Evolutionary conservation across 2,113 vertebrate genomes (phyloP).

Genomic region (Limanda limanda): DNA sequence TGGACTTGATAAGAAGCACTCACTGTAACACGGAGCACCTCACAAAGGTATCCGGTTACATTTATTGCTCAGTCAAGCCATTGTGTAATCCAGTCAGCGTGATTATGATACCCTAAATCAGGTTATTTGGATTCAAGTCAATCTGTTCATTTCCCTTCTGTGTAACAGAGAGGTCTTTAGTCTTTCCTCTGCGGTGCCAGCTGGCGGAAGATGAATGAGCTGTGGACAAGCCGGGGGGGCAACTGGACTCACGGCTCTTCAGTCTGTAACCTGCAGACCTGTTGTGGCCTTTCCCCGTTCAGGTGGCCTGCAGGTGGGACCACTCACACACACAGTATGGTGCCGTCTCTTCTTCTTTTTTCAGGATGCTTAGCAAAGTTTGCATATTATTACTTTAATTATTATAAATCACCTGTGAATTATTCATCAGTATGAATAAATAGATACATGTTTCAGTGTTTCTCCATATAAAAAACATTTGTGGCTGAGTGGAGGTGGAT

Average conservation of each 20-base stretch:
- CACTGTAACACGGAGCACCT: constrained; percentile 61
- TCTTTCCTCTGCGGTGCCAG: constrained; percentile 37
- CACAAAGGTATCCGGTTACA: constrained; percentile 76
- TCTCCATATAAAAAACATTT: neutral
- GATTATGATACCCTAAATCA: constrained; percentile 75
- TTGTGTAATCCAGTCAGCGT: constrained; percentile 75
- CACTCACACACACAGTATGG: neutral
- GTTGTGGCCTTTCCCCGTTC: constrained; percentile 3
- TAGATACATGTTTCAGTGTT: neutral
- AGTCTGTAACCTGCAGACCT: neutral
- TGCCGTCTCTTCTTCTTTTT: neutral
- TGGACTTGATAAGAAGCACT: constrained; percentile 74
- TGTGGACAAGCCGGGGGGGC: neutral
- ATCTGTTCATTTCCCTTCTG: constrained; percentile 73
- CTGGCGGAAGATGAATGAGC: constrained; percentile 39
- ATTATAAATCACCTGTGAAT: too few relatives aligned
- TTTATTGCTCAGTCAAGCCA: constrained; percentile 67
- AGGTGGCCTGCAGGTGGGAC: neutral
- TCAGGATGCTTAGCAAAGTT: too few relatives aligned
- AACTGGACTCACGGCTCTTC: constrained; percentile 3
- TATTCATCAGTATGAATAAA: neutral
- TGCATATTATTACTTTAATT: too few relatives aligned
- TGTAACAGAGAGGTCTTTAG: constrained; percentile 33
- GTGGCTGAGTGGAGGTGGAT: too few relatives aligned
- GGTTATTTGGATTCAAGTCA: constrained; percentile 78